Percentiles rank a stretch among this genome's conserved stretches.
These are phyloP conservation scores for Melanotaenia pygmaea DNA, from an alignment of 2,797 vertebrate genomes.

Conservation along the genomic window DNA sequence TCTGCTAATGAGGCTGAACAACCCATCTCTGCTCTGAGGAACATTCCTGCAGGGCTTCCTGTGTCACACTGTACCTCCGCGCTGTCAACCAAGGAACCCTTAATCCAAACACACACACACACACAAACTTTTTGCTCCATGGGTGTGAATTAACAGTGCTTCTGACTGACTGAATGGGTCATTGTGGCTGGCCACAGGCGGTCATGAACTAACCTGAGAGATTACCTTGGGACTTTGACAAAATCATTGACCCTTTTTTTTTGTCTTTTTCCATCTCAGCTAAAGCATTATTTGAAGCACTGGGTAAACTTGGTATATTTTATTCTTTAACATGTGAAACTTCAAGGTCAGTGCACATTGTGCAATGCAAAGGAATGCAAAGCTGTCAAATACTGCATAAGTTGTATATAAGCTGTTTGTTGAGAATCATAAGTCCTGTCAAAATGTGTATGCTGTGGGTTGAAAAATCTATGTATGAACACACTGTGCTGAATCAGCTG, in stretches of 20 bases:
- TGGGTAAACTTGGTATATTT: constrained; percentile 6
- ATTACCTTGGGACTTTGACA: constrained; percentile 46
- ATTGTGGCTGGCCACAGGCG: constrained; percentile 60
- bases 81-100: constrained; percentile 69
- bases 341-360: constrained; percentile 17
- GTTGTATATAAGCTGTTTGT: constrained; percentile 36
- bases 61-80: constrained; percentile 82
- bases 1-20: constrained; percentile 86
- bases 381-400: constrained; percentile 30
- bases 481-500: constrained; percentile 46
- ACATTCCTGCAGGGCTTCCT: constrained; percentile 83
- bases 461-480: constrained; percentile 8
- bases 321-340: constrained; percentile 2
- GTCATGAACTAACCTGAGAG: constrained; percentile 51
- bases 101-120: constrained; percentile 61
- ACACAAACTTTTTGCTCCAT: constrained; percentile 55
- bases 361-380: constrained; percentile 22
- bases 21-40: constrained; percentile 86
- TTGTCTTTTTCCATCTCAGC: constrained; percentile 10
- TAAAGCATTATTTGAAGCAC: neutral
- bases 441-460: constrained; percentile 33
- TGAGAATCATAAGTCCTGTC: constrained; percentile 47
- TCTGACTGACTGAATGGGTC: constrained; percentile 65
- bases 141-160: constrained; percentile 64
- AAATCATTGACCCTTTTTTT: constrained; percentile 17